Base-by-base conservation (phyloP, 2,888 invertebrate species). In the Acanthoscelides obtectus region DNA sequence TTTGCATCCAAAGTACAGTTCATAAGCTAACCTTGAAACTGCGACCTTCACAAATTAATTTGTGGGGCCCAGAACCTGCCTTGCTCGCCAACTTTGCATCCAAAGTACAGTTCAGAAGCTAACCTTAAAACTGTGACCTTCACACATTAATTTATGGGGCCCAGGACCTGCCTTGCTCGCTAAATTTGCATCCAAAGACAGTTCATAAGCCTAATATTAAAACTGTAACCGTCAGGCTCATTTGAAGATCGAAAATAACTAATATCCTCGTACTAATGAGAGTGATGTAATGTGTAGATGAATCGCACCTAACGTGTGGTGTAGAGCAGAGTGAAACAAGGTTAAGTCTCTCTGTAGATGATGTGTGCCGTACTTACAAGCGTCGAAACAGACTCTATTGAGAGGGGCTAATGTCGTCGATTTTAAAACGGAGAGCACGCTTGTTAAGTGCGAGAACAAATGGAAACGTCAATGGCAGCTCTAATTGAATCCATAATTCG, bases 401-500 rank as follows among this genome's bases (percentile, higher is more conserved):
- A 45, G 45, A 45, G n/a, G n/a, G n/a, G 71, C 73, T 69, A 72
- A 73, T 73, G 74, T 74, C 6, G 74, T 74, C 6, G 45, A 73
- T 74, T 73, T 71, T 72, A 74, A 74, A 74, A 72, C 70, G 72
- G 73, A 74, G 73, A 45, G 45, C 45, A 17, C 17, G 45, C 45
- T 45, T 72, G 73, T 70, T 74, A 74, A 74, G 74, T 67, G 71
- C 72, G 72, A 69, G 72, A 45, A 74, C 73, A 74, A 74, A 74
- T 72, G 74, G 73, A 72, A 74, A 74, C 74, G 74, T 74, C 74
- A 74, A 72, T 74, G 74, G 72, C 74, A 74, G 73, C 66, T 74
- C 73, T 74, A 74, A 74, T 74, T 72, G 74, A 74, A 74, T 73
- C 73, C 73, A 72, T 74, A 74, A 74, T 74, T 74, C 74, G 73